Base-by-base conservation (phyloP, 1,140 invertebrate species). In the Drosophila nannoptera region DNA sequence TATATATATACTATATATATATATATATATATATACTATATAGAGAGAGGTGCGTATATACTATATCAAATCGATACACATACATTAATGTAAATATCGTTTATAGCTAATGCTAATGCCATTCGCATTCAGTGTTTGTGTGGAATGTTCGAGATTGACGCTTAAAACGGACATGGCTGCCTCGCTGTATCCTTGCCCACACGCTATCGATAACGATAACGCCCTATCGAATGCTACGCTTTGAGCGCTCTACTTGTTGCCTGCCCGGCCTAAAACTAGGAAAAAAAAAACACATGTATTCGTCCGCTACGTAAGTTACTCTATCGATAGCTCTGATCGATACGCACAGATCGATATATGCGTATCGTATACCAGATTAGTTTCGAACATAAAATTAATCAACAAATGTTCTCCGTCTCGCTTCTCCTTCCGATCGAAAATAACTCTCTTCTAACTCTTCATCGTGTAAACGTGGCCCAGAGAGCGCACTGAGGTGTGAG, bases 311-410 rank as follows among this genome's bases (percentile, higher is more conserved):
- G 38, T 38, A 59, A 43, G 53, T 42, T 40, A 42, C 52, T 9
- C 12, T 56, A 45, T 43, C 54, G 54, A 56, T 56, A 33, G 7
- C 29, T 45, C 7, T 56, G 12, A 56, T 56, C 54, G 40, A 69
- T 69, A 59, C 22, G 77, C 50, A 46, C 56, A 58, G 56, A 49
- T 78, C 14, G 42, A 56, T 61, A 38, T 35, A 58, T 60, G 59
- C 48, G 42, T 62, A 58, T 74, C 22, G 3, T 22, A 22, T 22
- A 22, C 22, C 22, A 60, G 14, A 54, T 59, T 52, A 75, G 69
- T 66, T 72, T 65, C 16, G 56, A 83, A 83, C 80, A 83, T 83
- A 83, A 83, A 84, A 83, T 83, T 83, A 83, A 83, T 84, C 63
- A 83, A 83, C 80, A 83, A 83, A 83, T 83, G 73, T 76, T 33